Percentiles rank a stretch among this genome's conserved stretches.
Evolutionary conservation across 2,113 vertebrate genomes (phyloP).

Genomic region (Oostethus manadensis): DNA sequence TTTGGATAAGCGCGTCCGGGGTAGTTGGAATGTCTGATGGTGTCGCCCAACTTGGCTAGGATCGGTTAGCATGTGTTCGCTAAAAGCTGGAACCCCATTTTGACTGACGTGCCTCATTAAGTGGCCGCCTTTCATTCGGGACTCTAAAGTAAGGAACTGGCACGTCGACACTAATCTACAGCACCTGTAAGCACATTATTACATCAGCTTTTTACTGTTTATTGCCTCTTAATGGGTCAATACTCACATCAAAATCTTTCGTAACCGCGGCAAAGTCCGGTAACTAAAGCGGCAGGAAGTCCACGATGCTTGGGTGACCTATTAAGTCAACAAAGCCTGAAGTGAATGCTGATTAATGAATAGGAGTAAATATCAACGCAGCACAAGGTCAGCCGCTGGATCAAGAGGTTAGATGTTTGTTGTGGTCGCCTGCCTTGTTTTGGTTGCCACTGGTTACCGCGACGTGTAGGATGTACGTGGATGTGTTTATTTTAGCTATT

Average conservation of each 20-base stretch:
- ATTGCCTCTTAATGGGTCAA: no score
- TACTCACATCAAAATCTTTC: no score
- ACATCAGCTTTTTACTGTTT: no score
- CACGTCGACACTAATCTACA: neutral
- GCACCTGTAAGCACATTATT: no score
- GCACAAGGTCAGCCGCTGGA: neutral
- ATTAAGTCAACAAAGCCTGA: no score
- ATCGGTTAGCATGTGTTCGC: slow-evolving; percentile 29
- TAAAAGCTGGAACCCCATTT: slow-evolving; percentile 12
- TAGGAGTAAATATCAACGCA: neutral
- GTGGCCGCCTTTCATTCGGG: no score
- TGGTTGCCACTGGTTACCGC: slow-evolving; percentile 24
- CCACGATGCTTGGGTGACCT: no score
- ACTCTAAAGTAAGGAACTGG: no score
- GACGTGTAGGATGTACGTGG: neutral
- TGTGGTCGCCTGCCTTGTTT: neutral
- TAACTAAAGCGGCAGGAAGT: no score
- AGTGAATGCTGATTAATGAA: no score
- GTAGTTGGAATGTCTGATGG: neutral
- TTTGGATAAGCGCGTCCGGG: no score
- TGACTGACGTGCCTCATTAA: slow-evolving; percentile 15
- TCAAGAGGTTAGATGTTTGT: neutral
- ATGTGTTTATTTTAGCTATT: neutral
- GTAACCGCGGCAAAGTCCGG: no score
- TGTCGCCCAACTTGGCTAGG: slow-evolving; percentile 41